A percentile compares a stretch with the other conserved stretches of the same genome.
These are phyloP conservation scores for Rhabdomys dilectus DNA, from an alignment of 2,113 vertebrate genomes.

Conservation along the genomic window DNA sequence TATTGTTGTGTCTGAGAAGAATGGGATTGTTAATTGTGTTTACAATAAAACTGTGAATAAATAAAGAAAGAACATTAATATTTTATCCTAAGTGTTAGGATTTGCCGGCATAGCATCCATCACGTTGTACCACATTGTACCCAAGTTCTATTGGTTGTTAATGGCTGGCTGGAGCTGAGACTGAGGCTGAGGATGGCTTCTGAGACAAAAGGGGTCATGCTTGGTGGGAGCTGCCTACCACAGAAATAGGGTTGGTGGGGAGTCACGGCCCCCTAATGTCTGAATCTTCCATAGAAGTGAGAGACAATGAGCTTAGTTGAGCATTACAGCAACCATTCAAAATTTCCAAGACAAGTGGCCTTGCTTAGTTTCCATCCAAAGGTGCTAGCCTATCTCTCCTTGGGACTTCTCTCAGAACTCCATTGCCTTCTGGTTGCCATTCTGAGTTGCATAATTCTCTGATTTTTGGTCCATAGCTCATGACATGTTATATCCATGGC, in stretches of 20 bases:
- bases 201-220: not conserved
- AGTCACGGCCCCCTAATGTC: not conserved
- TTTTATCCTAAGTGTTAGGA: conserved; percentile 74
- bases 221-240: not conserved
- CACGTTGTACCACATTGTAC: conserved; percentile 36
- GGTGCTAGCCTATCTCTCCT: not conserved
- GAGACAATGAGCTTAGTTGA: not conserved
- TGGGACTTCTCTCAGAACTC: not conserved
- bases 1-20: conserved; percentile 68
- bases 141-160: conserved; percentile 64
- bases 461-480: not conserved
- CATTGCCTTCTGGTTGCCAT: not conserved
- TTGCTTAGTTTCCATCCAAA: not conserved
- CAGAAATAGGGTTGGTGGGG: not conserved
- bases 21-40: conserved; percentile 73
- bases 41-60: conserved; percentile 75
- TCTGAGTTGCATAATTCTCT: not conserved
- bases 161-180: conserved; percentile 29
- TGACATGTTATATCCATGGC: not conserved
- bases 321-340: not conserved
- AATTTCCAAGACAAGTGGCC: not conserved
- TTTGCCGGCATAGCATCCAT: conserved; percentile 66
- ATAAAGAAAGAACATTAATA: conserved; percentile 72
- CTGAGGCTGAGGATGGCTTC: not conserved
- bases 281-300: not conserved